A percentile compares a stretch with the other conserved stretches of the same genome.
Evolutionary conservation across 2,797 vertebrate species (phyloP).

Genomic region (Anableps anableps): DNA sequence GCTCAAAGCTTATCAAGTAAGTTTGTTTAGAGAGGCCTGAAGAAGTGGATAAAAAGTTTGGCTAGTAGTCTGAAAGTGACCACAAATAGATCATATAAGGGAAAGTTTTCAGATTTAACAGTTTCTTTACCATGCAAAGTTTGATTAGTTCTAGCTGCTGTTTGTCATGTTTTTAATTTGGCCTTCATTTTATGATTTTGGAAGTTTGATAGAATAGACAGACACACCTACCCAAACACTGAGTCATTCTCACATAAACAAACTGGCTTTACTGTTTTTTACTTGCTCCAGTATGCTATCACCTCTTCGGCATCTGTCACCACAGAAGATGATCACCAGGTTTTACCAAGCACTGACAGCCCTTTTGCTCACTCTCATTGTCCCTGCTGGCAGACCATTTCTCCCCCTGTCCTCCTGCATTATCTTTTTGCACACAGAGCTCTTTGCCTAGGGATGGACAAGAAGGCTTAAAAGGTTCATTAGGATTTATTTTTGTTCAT

Average conservation of each 20-base stretch:
- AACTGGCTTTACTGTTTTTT: slow-evolving; percentile 29
- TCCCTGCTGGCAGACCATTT: slow-evolving; percentile 74
- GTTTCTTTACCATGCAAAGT: slow-evolving; percentile 17
- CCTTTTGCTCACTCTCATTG: slow-evolving; percentile 57
- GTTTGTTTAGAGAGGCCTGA: slow-evolving; percentile 14
- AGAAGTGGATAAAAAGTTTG: slow-evolving; percentile 36
- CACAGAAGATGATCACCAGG: slow-evolving; percentile 62
- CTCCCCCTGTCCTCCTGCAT: slow-evolving; percentile 74
- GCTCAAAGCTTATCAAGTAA: slow-evolving; percentile 22
- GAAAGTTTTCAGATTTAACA: slow-evolving; percentile 21
- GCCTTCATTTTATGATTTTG: slow-evolving; percentile 1
- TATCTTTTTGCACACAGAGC: slow-evolving; percentile 59
- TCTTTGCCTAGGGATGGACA: slow-evolving; percentile 57
- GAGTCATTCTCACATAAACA: slow-evolving; percentile 24
- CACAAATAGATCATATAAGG: slow-evolving; percentile 15
- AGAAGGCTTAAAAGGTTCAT: slow-evolving; percentile 79
- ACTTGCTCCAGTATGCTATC: slow-evolving; percentile 44
- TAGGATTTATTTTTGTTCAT: slow-evolving; percentile 81
- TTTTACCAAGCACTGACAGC: slow-evolving; percentile 66
- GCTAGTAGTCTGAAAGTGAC: slow-evolving; percentile 36
- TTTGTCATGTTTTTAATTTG: slow-evolving; percentile 8
- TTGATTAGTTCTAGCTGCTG: slow-evolving; percentile 6
- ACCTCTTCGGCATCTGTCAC: slow-evolving; percentile 71
- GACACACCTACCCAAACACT: slow-evolving; percentile 9
- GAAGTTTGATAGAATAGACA: slow-evolving; percentile 7